A percentile compares a stretch with the other conserved stretches of the same genome.
Conservation (phyloP, 2,797 vertebrate species). For the Lemur catta region DNA sequence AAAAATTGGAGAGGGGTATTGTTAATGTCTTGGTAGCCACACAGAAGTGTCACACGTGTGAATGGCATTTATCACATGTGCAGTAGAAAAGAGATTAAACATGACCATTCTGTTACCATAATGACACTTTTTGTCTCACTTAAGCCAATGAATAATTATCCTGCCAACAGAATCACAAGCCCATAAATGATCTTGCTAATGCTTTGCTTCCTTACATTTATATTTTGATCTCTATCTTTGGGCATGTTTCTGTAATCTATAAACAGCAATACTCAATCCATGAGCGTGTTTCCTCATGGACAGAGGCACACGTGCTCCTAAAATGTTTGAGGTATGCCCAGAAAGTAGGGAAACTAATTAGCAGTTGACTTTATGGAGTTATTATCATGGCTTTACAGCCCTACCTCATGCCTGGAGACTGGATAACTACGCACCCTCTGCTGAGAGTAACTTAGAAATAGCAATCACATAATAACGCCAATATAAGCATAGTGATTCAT, state of each 20-base stretch:
- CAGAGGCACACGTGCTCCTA: neutral
- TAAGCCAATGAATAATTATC: neutral
- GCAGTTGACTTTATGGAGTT: neutral
- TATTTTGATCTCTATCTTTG: neutral
- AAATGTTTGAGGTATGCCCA: neutral
- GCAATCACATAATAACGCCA: neutral
- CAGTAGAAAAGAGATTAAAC: neutral
- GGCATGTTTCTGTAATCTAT: neutral
- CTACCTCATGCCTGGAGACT: neutral
- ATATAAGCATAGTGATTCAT: neutral
- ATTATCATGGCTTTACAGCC: neutral
- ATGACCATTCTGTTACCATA: neutral
- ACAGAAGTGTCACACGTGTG: neutral
- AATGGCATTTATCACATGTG: neutral
- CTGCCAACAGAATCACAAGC: neutral
- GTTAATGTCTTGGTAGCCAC: neutral
- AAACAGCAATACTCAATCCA: neutral
- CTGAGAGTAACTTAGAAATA: neutral
- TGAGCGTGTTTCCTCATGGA: neutral
- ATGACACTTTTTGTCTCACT: neutral
- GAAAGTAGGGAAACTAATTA: neutral
- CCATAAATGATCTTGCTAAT: neutral
- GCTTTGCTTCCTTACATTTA: neutral
- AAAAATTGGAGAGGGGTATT: neutral
- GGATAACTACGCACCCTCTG: neutral